Evolutionary conservation across 2,797 vertebrate species (phyloP), one percentile per base, ranked within the genome.

Genomic region (Acanthornis magna): DNA sequence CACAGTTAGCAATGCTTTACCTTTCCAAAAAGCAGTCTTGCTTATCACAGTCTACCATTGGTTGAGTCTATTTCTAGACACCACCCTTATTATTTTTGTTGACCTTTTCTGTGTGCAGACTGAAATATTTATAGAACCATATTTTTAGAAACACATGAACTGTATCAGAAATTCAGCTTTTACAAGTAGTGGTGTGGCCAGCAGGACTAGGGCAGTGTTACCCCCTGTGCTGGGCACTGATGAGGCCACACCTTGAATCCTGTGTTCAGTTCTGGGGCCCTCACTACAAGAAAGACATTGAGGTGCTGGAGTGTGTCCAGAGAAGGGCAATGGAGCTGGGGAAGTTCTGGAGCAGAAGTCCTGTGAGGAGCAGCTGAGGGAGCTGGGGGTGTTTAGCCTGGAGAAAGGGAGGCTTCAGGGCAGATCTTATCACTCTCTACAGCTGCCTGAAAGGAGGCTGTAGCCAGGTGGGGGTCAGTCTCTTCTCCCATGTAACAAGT

Each of bases 401-500:
- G 50, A 73, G 73, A 8, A 78, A 62, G 40, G 26, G 29, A 62
- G 21, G 25, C 48, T 78, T 11, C 8, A 11, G 11, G 9, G 32
- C 10, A 17, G 19, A 51, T 13, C 4, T 61, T 40, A 23, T 7
- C 1, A 4, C 36, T 45, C 15, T 40, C 29, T 40, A 3, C 13
- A 19, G 1, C 18, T 45, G 1, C 11, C 13, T 57, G 72, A 45
- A 55, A 67, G 36, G 43, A 67, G 55, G 18, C 7, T 83, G 42
- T 34, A 62, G 16, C 18, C 8, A 40, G 4, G 3, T 11, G 8
- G 13, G 4, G 7, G 4, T 27, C 0, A 0, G 16, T 60, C 21
- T 61, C 25, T 55, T 77, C n/a, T 91, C 60, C 21, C 11, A 51
- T 0, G 0, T 51, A 40, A 51, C n/a, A 55, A 27, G 13, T 38